Evolutionary conservation across 2,888 invertebrate genomes (phyloP), one percentile per base, ranked within the genome.

Genomic region (Pristionchus fissidentatus): DNA sequence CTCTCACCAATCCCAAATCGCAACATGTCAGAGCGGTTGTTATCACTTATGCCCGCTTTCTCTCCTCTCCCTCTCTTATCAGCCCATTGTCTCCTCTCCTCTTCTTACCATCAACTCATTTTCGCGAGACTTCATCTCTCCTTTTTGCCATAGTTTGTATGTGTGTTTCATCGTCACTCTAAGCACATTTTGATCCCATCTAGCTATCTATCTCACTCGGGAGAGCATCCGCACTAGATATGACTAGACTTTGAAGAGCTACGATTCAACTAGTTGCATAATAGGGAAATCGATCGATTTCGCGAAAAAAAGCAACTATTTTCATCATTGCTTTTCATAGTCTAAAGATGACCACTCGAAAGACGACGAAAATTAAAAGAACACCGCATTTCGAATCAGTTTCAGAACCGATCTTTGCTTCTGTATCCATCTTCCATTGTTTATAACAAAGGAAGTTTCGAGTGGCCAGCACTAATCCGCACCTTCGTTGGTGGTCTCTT

Each of bases 401-500:
- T n/a, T 5, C 19, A 19, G 3, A 3, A 4, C 3, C 57, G 3
- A 3, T 57, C 57, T n/a, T 26, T 57, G 26, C 26, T 7, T n/a
- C n/a, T n/a, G n/a, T n/a, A n/a, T 38, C 35, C 26, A 13, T 41
- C 1, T 22, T 26, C 60, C 32, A 0, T 81, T 66, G 26, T 46
- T 35, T 32, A 46, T 46, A 19, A 38, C 8, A 1, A n/a, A n/a
- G n/a, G n/a, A n/a, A n/a, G n/a, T n/a, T n/a, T n/a, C n/a, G n/a
- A n/a, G n/a, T n/a, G n/a, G n/a, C n/a, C 32, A 10, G 35, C 32
- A 10, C 8, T 13, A n/a, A 15, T 26, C 22, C 8, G n/a, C 8
- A 60, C n/a, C 70, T 70, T 70, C 70, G 41, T 70, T 52, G 57
- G 49, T 60, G 52, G 38, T 46, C 79, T 73, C 73, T 43, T 79